Percentiles rank a stretch among this genome's conserved stretches.
These are phyloP conservation scores for Ammodytes dubius DNA, from an alignment of 2,113 vertebrate genomes.

Conservation along the genomic window DNA sequence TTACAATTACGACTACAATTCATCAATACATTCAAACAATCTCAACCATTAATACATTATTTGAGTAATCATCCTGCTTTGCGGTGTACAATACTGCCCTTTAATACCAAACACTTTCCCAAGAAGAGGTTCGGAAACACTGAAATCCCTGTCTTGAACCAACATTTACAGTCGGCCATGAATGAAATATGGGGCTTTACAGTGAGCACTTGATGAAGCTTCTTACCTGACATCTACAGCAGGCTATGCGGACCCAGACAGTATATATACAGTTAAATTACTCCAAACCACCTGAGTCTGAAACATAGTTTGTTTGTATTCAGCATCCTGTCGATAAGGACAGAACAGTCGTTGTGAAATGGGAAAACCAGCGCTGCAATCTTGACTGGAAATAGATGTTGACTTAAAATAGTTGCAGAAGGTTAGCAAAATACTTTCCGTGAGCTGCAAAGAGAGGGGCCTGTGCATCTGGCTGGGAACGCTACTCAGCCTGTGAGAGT, in stretches of 20 bases:
- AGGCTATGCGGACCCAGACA: constrained; percentile 8
- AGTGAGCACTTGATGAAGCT: constrained; percentile 17
- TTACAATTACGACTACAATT: too few relatives aligned
- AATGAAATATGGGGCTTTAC: constrained; percentile 13
- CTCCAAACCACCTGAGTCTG: constrained; percentile 35
- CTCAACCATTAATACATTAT: too few relatives aligned
- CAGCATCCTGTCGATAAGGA: constrained; percentile 61
- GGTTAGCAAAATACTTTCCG: constrained; percentile 75
- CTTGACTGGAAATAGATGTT: constrained; percentile 76
- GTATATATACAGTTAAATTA: constrained; percentile 31
- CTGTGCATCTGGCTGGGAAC: constrained; percentile 52
- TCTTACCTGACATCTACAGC: constrained; percentile 41
- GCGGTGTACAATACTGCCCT: too few relatives aligned
- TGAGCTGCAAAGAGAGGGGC: constrained; percentile 63
- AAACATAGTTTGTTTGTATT: constrained; percentile 53
- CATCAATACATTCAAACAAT: background rate
- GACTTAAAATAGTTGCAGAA: constrained; percentile 73
- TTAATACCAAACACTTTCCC: background rate
- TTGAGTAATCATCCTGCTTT: background rate
- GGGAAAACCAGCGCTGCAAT: constrained; percentile 59
- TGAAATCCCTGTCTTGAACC: background rate
- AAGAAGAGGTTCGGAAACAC: background rate
- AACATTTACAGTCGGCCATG: background rate
- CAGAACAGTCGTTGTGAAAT: constrained; percentile 68
- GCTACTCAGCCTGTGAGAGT: constrained; percentile 7